Evolutionary conservation across 1,140 invertebrate genomes (phyloP).

Genomic region (Ceratosolen solmsi): DNA sequence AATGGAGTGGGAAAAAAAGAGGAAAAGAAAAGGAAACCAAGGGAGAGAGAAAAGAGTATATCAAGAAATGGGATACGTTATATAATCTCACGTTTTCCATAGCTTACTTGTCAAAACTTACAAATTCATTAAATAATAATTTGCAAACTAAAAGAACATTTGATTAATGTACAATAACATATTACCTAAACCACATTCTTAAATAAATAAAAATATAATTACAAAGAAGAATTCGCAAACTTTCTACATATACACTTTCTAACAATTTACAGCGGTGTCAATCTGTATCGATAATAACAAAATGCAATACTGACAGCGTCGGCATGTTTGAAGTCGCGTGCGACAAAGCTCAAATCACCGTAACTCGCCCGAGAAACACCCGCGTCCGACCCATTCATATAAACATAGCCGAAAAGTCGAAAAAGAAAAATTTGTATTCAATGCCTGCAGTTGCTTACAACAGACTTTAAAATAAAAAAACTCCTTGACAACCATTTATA

Average conservation of each 20-base stretch:
- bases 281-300: conserved; percentile 23
- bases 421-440: conserved; percentile 20
- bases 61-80: conserved; percentile 43
- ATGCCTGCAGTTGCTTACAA: not conserved
- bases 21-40: not conserved
- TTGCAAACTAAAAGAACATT: not conserved
- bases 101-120: not conserved
- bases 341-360: conserved; percentile 40
- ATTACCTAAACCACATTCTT: not conserved
- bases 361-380: conserved; percentile 1
- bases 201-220: not conserved
- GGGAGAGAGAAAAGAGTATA: not conserved
- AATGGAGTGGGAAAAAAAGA: not conserved
- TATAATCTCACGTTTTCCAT: not conserved
- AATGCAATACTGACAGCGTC: conserved; percentile 34
- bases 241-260: conserved; percentile 6
- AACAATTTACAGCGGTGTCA: not conserved
- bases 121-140: not conserved
- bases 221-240: not conserved
- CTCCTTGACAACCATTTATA: conserved; percentile 13
- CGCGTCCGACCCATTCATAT: conserved; percentile 26
- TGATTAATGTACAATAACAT: not conserved
- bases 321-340: conserved; percentile 23
- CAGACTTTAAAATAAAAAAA: conserved; percentile 4
- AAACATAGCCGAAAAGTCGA: conserved; percentile 27